These are phyloP conservation scores for Nebria salina DNA, from an alignment of 2,888 invertebrate genomes.

Conservation along the genomic window DNA sequence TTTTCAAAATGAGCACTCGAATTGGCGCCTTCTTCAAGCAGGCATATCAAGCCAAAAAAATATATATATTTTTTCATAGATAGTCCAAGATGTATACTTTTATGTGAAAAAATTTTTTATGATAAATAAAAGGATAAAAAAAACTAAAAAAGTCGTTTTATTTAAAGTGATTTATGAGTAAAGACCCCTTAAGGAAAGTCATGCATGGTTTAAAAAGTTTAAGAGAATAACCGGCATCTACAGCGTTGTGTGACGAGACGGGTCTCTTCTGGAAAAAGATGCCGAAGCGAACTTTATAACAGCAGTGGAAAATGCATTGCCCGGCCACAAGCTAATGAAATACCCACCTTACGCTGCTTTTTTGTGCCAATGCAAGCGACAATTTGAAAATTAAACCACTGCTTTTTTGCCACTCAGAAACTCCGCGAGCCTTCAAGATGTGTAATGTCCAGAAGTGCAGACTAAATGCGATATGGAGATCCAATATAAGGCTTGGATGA, in stretches of 20 bases:
- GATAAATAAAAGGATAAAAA: too few relatives aligned
- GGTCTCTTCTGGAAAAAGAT: background rate
- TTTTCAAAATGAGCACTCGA: too few relatives aligned
- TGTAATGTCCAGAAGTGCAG: background rate
- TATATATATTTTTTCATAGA: too few relatives aligned
- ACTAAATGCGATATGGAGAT: background rate
- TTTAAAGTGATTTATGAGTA: too few relatives aligned
- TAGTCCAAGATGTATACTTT: too few relatives aligned
- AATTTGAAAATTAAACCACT: conserved; percentile 52
- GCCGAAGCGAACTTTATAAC: conserved; percentile 3
- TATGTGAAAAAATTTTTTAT: too few relatives aligned
- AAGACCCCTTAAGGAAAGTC: conserved; percentile 9
- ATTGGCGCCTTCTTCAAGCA: too few relatives aligned
- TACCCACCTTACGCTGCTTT: conserved; percentile 50
- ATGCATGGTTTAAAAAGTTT: background rate
- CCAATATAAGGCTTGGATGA: background rate
- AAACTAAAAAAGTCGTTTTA: too few relatives aligned
- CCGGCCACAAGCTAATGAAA: conserved; percentile 8
- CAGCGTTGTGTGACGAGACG: conserved; percentile 2
- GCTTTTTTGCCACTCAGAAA: conserved; percentile 51
- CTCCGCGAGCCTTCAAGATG: conserved; percentile 48
- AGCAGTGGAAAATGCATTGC: background rate
- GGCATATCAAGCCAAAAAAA: too few relatives aligned
- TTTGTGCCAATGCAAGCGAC: conserved; percentile 52
- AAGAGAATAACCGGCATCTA: background rate